These are phyloP conservation scores for Zoanthus solanderi DNA, from an alignment of 92 coral and sea anemone genomes.

Conservation along the genomic window DNA sequence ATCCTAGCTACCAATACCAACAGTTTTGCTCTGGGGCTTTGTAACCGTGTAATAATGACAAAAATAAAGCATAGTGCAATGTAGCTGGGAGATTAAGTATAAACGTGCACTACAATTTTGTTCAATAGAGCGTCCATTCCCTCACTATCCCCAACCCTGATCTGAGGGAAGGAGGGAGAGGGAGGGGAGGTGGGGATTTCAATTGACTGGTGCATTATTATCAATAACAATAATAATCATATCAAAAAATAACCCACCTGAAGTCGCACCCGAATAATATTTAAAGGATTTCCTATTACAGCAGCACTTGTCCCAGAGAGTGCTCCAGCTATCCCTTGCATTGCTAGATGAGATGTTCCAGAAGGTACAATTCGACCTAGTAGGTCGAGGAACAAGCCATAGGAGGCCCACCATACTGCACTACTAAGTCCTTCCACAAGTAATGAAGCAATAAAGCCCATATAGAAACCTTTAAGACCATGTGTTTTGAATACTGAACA, in stretches of 20 bases:
- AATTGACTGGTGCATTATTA: too few relatives aligned
- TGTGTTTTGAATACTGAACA: constrained; percentile 59
- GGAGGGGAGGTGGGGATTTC: too few relatives aligned
- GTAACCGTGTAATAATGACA: too few relatives aligned
- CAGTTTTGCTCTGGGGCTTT: too few relatives aligned
- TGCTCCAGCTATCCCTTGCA: constrained; percentile 79
- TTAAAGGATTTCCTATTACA: constrained; percentile 70
- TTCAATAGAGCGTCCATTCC: too few relatives aligned
- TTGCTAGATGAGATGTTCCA: constrained; percentile 75
- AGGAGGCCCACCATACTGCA: constrained; percentile 87
- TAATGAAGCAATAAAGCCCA: constrained; percentile 73
- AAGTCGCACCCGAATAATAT: constrained; percentile 66
- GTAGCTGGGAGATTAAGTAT: too few relatives aligned
- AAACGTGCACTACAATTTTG: too few relatives aligned
- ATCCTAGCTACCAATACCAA: too few relatives aligned
- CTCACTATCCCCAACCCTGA: too few relatives aligned
- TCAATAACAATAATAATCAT: too few relatives aligned
- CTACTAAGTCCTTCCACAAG: constrained; percentile 74
- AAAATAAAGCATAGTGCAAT: too few relatives aligned
- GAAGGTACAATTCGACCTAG: constrained; percentile 72
- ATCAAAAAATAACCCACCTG: constrained; percentile 59
- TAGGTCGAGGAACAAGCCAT: constrained; percentile 68
- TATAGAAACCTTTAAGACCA: constrained; percentile 74
- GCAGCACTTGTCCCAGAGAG: constrained; percentile 77
- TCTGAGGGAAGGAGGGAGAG: too few relatives aligned